Base-by-base conservation (phyloP, 2,797 vertebrate species). In the Eupleurogrammus muticus region DNA sequence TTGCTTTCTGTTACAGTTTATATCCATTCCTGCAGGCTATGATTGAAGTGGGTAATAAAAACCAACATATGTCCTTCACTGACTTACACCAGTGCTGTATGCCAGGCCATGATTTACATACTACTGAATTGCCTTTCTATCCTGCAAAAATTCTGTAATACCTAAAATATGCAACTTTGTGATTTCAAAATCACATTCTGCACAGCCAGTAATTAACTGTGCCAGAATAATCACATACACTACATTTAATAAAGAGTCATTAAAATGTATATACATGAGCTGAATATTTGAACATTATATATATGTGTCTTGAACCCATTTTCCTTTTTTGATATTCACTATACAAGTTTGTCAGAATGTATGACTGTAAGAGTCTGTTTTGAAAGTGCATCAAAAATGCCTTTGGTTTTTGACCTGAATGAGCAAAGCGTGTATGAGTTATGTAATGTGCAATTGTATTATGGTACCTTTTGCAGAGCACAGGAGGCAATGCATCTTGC, bases 1-100 rank as follows among this genome's bases (percentile, higher is more conserved):
- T 36, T 56, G 21, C 24, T 53, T 83, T 87, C 69, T 88, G 35
- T 77, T 89, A 86, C 77, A 75, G 23, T 65, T 83, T 64, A 62
- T 38, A 28, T 84, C 47, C 9, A 28, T 70, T 54, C 48, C 9
- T 75, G 47, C 24, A 49, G 64, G 54, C 56, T 52, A 53, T 73
- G 55, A 78, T 53, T 74, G 23, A 51, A 67, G 32, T 66, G 9
- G 3, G 66, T 69, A 70, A 83, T 72, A 72, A 65, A 80, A 80
- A 40, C 35, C 62, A 73, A 64, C 19, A 53, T 53, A 52, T 73
- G 62, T 69, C 47, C 67, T 72, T 71, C 52, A 66, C 54, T 40
- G 58, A 62, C 47, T 50, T 53, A 13, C 9, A 6, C 5, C 66
- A 24, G 2, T 2, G 5, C 12, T 48, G 16, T 48, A 35, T 8